A percentile compares a stretch with the other conserved stretches of the same genome.
phyloP scores from a whole-genome alignment of 1,140 invertebrate species.

The Drosophila teissieri region DNA sequence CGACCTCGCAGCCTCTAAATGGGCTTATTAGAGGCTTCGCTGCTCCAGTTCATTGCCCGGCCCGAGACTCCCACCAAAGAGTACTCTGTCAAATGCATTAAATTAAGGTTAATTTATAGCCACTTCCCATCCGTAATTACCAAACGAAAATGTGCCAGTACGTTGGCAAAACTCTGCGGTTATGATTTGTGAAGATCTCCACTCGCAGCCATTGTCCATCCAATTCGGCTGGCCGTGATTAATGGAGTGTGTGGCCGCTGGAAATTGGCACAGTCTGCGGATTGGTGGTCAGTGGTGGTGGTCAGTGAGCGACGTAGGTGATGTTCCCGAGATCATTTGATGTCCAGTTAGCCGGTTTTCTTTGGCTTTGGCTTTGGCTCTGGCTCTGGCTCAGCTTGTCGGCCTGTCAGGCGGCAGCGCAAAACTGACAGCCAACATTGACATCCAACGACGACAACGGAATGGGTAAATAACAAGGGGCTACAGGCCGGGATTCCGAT shows the following conservation, averaged over 20 bases:
- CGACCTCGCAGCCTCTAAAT: constrained; percentile 29
- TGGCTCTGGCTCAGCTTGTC: constrained; percentile 35
- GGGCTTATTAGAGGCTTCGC: constrained; percentile 36
- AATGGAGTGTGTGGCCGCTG: constrained; percentile 58
- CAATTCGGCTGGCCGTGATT: constrained; percentile 63
- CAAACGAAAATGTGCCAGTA: constrained; percentile 60
- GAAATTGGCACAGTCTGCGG: constrained; percentile 65
- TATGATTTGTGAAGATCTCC: constrained; percentile 67
- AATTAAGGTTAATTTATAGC: constrained; percentile 80
- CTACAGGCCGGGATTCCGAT: constrained; percentile 26
- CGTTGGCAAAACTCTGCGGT: constrained; percentile 66
- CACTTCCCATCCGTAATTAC: constrained; percentile 76
- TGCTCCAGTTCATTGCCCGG: constrained; percentile 60
- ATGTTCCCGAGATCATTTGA: constrained; percentile 62
- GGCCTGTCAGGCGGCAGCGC: constrained; percentile 71
- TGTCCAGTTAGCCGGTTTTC: constrained; percentile 67
- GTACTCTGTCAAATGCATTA: constrained; percentile 72
- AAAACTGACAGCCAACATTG: constrained; percentile 81
- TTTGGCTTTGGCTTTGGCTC: constrained; percentile 7
- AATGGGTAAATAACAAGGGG: constrained; percentile 45
- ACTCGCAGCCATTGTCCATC: constrained; percentile 56
- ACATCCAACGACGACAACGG: constrained; percentile 56
- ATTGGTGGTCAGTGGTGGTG: constrained; percentile 5
- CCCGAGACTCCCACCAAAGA: constrained; percentile 55
- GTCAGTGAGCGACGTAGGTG: constrained; percentile 35